These are phyloP conservation scores for Erebia epiphron DNA, from an alignment of 2,888 invertebrate genomes.

Conservation along the genomic window DNA sequence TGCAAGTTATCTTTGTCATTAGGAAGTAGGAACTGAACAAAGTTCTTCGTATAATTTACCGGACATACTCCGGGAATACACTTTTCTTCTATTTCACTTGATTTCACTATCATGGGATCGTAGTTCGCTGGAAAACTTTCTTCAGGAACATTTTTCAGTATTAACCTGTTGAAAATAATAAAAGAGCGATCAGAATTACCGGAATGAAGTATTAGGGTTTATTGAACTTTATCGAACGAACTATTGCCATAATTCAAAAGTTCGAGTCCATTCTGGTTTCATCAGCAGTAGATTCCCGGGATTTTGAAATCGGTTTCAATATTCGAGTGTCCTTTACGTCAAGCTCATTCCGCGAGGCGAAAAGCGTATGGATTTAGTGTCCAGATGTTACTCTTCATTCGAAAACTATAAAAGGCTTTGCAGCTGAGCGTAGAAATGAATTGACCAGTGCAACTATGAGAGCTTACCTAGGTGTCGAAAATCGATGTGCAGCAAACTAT, in stretches of 20 bases:
- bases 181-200: neutral
- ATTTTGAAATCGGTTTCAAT: neutral
- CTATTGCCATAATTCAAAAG: too few species aligned
- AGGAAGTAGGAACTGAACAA: neutral
- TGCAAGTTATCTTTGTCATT: neutral
- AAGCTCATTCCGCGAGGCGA: too few species aligned
- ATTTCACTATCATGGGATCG: conserved; percentile 53
- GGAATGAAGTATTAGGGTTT: neutral
- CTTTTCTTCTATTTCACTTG: conserved; percentile 44
- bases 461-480: too few species aligned
- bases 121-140: conserved; percentile 56
- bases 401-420: too few species aligned
- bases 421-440: too few species aligned
- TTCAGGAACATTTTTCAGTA: conserved; percentile 59
- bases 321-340: too few species aligned
- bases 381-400: too few species aligned
- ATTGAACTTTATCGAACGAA: neutral
- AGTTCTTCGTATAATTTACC: conserved; percentile 22
- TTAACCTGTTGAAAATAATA: conserved; percentile 53
- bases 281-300: neutral
- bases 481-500: too few species aligned
- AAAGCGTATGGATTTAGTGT: too few species aligned
- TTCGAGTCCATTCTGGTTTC: neutral
- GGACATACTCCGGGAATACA: conserved; percentile 47
- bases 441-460: too few species aligned